Percentiles rank a stretch among this genome's conserved stretches.
Conservation (phyloP, 2,797 vertebrate species). For the Chelon labrosus region DNA sequence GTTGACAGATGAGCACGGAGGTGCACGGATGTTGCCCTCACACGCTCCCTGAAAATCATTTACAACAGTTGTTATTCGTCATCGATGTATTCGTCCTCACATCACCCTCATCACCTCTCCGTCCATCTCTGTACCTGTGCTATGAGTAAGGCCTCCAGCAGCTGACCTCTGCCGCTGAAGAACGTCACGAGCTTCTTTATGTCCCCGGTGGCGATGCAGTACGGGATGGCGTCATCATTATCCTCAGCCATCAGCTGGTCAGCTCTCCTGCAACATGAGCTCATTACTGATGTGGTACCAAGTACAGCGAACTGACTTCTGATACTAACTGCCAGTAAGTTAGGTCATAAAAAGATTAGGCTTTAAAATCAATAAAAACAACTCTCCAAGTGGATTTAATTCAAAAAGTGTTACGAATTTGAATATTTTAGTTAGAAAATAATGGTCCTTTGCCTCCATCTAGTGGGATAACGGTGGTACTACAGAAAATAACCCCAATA, state of each 20-base stretch:
- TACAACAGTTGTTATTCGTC: not conserved
- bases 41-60: constrained; percentile 88
- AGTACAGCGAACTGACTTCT: too few relatives aligned
- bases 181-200: constrained; percentile 92
- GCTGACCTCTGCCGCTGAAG: constrained; percentile 94
- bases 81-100: not conserved
- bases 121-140: constrained; percentile 87
- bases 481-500: too few relatives aligned
- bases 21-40: constrained; percentile 92
- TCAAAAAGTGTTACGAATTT: too few relatives aligned
- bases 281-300: too few relatives aligned
- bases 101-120: not conserved
- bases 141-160: constrained; percentile 93
- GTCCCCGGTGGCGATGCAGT: constrained; percentile 93
- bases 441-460: too few relatives aligned
- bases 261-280: constrained; percentile 84
- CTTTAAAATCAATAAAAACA: too few relatives aligned
- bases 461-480: too few relatives aligned
- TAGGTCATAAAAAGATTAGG: too few relatives aligned
- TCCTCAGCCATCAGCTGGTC: constrained; percentile 96
- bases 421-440: too few relatives aligned
- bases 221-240: constrained; percentile 94
- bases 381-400: too few relatives aligned
- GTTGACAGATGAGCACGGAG: constrained; percentile 76
- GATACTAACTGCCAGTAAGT: too few relatives aligned